Evolutionary conservation across 2,113 vertebrate species (phyloP).

Genomic region (Rhinopomastus cyanomelas): DNA sequence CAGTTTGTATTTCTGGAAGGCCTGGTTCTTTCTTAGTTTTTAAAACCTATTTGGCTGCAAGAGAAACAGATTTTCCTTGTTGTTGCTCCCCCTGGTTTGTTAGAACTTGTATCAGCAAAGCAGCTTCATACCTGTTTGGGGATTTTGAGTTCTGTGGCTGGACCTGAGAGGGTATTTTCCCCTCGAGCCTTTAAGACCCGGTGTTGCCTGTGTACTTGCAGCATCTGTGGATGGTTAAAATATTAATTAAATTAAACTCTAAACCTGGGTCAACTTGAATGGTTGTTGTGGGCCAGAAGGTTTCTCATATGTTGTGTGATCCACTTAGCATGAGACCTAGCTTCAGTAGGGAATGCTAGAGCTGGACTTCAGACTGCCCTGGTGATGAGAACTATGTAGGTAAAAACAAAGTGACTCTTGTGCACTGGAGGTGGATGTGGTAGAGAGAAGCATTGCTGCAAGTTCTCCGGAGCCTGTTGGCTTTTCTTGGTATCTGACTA

Average conservation of each 20-base stretch:
- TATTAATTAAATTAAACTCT: slow-evolving; percentile 3
- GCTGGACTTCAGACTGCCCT: neutral
- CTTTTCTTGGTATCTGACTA: neutral
- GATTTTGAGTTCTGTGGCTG: neutral
- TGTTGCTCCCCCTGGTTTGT: neutral
- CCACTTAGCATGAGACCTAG: neutral
- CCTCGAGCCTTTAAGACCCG: neutral
- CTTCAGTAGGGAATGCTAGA: neutral
- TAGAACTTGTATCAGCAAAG: neutral
- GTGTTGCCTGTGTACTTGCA: neutral
- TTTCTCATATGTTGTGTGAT: neutral
- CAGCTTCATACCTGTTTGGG: neutral
- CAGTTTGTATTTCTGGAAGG: neutral
- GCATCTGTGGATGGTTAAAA: neutral
- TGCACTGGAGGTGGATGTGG: neutral
- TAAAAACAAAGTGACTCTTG: neutral
- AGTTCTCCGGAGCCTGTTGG: neutral
- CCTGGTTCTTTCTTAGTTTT: neutral
- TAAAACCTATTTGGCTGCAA: neutral
- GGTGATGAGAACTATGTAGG: neutral
- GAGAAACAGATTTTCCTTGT: neutral
- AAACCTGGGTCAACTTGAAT: slow-evolving; percentile 2
- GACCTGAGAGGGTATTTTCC: neutral
- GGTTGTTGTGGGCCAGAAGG: neutral
- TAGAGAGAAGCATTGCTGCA: neutral